Conservation (phyloP, 2,113 vertebrate genomes). For the Microcebus jonahi region DNA sequence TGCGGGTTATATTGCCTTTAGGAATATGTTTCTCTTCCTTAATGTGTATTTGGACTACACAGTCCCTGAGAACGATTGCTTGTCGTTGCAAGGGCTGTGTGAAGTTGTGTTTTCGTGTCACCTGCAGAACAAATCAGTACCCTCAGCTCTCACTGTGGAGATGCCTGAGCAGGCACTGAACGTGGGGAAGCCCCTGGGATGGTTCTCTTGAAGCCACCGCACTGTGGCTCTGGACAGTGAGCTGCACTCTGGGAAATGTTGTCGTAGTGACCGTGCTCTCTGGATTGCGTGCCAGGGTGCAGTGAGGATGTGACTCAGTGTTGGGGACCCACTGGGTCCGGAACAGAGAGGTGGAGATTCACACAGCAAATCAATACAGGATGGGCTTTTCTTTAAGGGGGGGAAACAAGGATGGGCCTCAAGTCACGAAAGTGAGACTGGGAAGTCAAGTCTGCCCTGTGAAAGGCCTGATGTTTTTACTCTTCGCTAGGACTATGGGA, state of each 20-base stretch:
- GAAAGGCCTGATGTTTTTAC: neutral
- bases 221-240: neutral
- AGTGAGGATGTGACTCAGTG: neutral
- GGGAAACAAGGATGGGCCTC: neutral
- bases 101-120: neutral
- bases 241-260: neutral
- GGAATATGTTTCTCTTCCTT: neutral
- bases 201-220: neutral
- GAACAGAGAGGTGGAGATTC: neutral
- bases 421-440: neutral
- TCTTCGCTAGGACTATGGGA: neutral
- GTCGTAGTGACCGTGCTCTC: neutral
- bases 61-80: neutral
- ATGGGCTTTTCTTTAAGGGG: neutral
- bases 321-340: neutral
- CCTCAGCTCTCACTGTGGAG: neutral
- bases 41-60: neutral
- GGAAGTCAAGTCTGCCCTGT: neutral
- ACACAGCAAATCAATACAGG: neutral
- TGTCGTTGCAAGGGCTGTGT: neutral
- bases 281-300: neutral
- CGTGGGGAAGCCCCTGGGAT: neutral
- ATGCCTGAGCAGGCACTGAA: neutral
- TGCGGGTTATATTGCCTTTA: neutral
- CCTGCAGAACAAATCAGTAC: neutral